Evolutionary conservation across 2,888 invertebrate species (phyloP).

Genomic region (Epirrhoe alternata): DNA sequence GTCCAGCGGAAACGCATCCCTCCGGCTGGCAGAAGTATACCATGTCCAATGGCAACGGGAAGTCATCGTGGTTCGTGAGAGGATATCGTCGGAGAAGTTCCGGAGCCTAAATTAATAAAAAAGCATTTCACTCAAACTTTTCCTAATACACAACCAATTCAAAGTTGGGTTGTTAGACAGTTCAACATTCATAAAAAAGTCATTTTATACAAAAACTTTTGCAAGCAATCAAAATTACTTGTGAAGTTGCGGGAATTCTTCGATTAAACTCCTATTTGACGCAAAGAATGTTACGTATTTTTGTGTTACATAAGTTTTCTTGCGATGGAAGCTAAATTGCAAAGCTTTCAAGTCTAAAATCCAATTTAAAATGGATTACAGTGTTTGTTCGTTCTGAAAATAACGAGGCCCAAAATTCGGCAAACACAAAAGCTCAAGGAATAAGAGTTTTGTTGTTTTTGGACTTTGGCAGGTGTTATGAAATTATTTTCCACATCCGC

Average conservation of each 20-base stretch:
- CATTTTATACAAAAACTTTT: background rate
- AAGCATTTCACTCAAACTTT: background rate
- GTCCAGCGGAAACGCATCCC: conserved; percentile 97
- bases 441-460: background rate
- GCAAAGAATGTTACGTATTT: conserved; percentile 2
- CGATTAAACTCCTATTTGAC: background rate
- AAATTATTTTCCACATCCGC: no score
- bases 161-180: background rate
- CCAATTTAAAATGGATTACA: background rate
- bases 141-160: background rate
- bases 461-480: background rate
- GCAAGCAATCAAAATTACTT: conserved; percentile 10
- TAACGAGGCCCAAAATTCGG: background rate
- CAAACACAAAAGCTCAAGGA: background rate
- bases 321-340: background rate
- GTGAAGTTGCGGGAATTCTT: background rate
- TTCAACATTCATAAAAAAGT: conserved; percentile 3
- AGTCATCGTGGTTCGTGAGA: conserved; percentile 97
- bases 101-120: conserved; percentile 87
- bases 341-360: background rate
- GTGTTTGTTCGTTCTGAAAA: background rate
- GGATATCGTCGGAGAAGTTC: conserved; percentile 98
- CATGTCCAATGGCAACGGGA: conserved; percentile 98
- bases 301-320: conserved; percentile 2
- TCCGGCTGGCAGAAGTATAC: conserved; percentile 99